A percentile compares a stretch with the other conserved stretches of the same genome.
phyloP scores from a whole-genome alignment of 1,140 invertebrate species.

The Trichoplusia ni region DNA sequence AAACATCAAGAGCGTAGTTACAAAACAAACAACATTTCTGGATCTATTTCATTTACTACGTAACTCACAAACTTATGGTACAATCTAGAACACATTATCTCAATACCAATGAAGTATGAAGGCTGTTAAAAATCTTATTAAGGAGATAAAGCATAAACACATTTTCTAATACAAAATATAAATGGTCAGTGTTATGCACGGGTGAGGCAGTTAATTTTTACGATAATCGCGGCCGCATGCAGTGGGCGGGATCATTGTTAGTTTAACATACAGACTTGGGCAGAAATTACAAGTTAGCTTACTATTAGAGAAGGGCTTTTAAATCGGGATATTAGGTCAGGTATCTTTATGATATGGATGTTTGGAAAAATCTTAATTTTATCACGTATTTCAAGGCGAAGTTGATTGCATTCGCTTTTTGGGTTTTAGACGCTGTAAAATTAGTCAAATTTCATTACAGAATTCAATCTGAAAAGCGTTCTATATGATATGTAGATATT shows the following conservation, averaged over 20 bases:
- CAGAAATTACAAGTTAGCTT: slow-evolving; percentile 36
- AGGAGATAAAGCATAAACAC: slow-evolving; percentile 7
- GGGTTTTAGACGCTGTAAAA: neutral
- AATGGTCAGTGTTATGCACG: slow-evolving; percentile 46
- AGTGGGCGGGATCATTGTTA: slow-evolving; percentile 57
- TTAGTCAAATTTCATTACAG: neutral
- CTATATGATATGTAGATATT: neutral
- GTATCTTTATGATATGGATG: neutral
- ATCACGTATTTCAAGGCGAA: too few species aligned
- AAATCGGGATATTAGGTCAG: neutral
- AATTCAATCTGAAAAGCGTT: neutral
- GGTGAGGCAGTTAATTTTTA: slow-evolving; percentile 66
- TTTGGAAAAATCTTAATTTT: too few species aligned
- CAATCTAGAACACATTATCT: too few species aligned
- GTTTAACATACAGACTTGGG: slow-evolving; percentile 47
- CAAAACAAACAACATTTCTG: too few species aligned
- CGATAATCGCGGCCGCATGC: slow-evolving; percentile 61
- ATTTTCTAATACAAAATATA: slow-evolving; percentile 36
- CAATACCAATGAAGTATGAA: too few species aligned
- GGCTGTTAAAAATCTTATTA: slow-evolving; percentile 2
- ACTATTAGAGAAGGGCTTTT: neutral
- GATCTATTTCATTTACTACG: too few species aligned
- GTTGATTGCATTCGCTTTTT: neutral
- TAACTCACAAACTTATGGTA: too few species aligned
- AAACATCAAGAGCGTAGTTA: too few species aligned